Evolutionary conservation across 2,797 vertebrate genomes (phyloP).

Genomic region (Darevskia nairensis): DNA sequence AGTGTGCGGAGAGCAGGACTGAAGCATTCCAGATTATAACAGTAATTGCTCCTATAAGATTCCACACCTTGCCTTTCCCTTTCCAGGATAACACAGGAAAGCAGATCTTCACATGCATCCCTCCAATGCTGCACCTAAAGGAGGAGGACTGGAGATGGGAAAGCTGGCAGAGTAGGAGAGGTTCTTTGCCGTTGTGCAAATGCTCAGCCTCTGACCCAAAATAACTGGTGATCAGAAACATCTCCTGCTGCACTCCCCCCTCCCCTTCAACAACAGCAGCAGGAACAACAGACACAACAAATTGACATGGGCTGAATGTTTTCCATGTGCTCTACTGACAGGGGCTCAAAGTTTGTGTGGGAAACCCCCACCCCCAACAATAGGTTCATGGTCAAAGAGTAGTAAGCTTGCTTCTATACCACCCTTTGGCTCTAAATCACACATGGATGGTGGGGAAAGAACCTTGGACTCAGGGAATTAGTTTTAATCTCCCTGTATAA

Average conservation of each 20-base stretch:
- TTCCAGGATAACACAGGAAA: neutral
- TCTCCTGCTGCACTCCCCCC: neutral
- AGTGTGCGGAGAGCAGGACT: neutral
- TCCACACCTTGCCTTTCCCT: neutral
- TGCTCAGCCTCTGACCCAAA: neutral
- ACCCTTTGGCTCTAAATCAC: neutral
- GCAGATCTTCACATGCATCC: neutral
- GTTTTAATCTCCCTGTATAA: no score
- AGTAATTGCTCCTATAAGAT: fast-evolving
- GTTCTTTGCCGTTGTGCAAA: neutral
- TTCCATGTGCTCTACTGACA: neutral
- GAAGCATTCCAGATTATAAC: neutral
- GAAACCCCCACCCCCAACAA: neutral
- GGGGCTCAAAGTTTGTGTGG: neutral
- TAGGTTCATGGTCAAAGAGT: neutral
- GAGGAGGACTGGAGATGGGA: neutral
- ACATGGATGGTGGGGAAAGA: neutral
- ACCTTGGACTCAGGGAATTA: no score
- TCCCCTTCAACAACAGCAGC: no score
- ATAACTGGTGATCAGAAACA: neutral
- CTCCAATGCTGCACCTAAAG: no score
- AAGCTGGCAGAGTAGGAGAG: neutral
- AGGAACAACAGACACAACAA: neutral
- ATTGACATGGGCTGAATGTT: neutral
- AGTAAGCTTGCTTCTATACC: neutral